Base-by-base conservation (phyloP, 2,888 invertebrate genomes). In the Ormyrus thymus region DNA sequence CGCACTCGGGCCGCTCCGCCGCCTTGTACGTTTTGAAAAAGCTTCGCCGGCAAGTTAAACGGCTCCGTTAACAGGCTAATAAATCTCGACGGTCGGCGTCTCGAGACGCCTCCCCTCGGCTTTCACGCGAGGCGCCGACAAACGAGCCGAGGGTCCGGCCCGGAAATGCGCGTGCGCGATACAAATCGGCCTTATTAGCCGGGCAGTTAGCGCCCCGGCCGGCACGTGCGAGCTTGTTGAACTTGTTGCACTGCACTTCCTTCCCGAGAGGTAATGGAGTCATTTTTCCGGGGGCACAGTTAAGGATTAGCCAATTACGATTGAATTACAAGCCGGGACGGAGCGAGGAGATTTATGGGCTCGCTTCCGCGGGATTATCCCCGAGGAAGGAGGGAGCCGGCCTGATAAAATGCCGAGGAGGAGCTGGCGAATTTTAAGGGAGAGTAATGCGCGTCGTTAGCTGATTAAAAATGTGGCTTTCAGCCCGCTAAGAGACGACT, bases 251-350 rank as follows among this genome's bases (percentile, higher is more conserved):
- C 66, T 45, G 15, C 29, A 29, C 3, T 29, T 29, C 29, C 29
- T 29, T 29, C 29, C 69, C 81, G 81, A 84, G 85, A 83, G 82
- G 75, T 84, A 89, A 90, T 90, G 86, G 90, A 89, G 88, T 89
- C 89, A 89, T 90, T 90, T 90, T 89, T 89, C 88, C 84, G 85
- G 64, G 65, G n/a, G 15, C 81, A 82, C 83, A 78, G 75, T 87
- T 87, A 87, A 87, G 86, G 87, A 90, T 90, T 89, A 89, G 88
- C 86, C 89, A 89, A 89, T 90, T 90, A 89, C 87, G 87, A 88
- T 88, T 87, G 87, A 88, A 89, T 89, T 87, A 89, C 86, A 75
- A 69, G 83, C 75, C 69, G 79, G 58, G 70, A 81, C 81, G 73
- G 43, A 8, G n/a, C 6, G 58, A n/a, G 74, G 72, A 83, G 83